Base-by-base conservation (phyloP, 2,888 invertebrate species). In the Drosophila melanosoma region DNA sequence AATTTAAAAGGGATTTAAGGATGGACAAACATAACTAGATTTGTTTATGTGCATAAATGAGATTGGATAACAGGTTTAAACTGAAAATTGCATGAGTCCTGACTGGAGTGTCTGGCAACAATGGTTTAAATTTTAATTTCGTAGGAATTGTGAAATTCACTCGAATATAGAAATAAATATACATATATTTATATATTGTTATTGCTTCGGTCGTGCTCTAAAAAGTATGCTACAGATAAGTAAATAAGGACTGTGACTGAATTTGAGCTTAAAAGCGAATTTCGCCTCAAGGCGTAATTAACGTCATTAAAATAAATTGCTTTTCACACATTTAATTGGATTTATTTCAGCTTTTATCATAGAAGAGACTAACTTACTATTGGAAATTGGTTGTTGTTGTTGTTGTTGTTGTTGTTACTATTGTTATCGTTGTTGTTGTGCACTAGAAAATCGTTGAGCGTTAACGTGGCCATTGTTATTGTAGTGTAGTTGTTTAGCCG, bases 381-480 rank as follows among this genome's bases (percentile, higher is more conserved):
- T 76, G 56, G 58, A 45, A 48, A 51, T 53, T 63, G 32, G 26
- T 40, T 57, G 56, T 35, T 54, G 29, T 45, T 51, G 33, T 67
- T 59, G 33, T 10, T 38, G 17, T n/a, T 29, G 52, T 68, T 69
- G 69, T 56, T 70, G 59, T 51, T 67, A 51, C 23, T 59, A 36
- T 40, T 51, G 32, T 68, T 57, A 29, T 20, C 23, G 8, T 45
- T 20, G 54, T 69, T 70, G 76, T 56, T 68, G 62, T 88, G 83
- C 84, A 89, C 87, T 89, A 86, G 74, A 86, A 83, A 89, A 76
- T 86, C 87, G 83, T 81, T 78, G 68, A 58, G 79, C 82, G 79
- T 79, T 73, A 79, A 79, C 74, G 32, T 67, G 61, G 51, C 65
- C 48, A 61, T 80, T 77, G 76, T 69, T 75, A 62, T 59, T 63